These are phyloP conservation scores for Labeo calbasu DNA, from an alignment of 2,797 vertebrate species.

Conservation along the genomic window DNA sequence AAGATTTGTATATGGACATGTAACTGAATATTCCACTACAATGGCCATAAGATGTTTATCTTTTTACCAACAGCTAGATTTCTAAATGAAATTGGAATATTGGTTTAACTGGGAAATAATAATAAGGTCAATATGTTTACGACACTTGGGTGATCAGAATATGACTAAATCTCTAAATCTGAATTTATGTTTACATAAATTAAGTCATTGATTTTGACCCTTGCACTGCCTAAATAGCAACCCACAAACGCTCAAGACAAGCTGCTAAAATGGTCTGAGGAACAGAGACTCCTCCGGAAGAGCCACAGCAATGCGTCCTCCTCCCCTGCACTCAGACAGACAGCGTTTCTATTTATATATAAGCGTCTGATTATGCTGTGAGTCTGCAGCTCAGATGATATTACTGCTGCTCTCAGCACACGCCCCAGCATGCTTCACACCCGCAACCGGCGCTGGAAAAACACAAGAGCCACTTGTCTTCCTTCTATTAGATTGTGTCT, in stretches of 20 bases:
- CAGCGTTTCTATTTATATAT: conserved; percentile 78
- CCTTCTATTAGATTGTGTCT: conserved; percentile 54
- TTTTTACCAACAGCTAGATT: neutral
- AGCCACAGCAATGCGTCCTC: conserved; percentile 56
- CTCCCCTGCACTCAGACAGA: conserved; percentile 74
- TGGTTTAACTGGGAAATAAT: neutral
- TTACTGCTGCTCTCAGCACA: conserved; percentile 63
- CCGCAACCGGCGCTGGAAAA: conserved; percentile 38
- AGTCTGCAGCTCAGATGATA: conserved; percentile 67
- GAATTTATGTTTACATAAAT: neutral
- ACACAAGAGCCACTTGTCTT: conserved; percentile 46
- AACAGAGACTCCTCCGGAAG: conserved; percentile 18
- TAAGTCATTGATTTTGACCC: neutral
- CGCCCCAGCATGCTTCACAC: conserved; percentile 56
- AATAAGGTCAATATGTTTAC: neutral
- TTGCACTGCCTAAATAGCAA: neutral
- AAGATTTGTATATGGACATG: neutral
- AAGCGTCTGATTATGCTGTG: conserved; percentile 76
- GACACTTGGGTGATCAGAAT: neutral
- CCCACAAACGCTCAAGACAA: neutral
- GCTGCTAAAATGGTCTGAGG: neutral
- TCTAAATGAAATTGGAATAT: neutral
- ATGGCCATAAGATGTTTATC: neutral
- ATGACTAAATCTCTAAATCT: neutral
- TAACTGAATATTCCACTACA: neutral